A percentile compares a stretch with the other conserved stretches of the same genome.
Conservation (phyloP, 2,113 vertebrate species). For the Chauna torquata region DNA sequence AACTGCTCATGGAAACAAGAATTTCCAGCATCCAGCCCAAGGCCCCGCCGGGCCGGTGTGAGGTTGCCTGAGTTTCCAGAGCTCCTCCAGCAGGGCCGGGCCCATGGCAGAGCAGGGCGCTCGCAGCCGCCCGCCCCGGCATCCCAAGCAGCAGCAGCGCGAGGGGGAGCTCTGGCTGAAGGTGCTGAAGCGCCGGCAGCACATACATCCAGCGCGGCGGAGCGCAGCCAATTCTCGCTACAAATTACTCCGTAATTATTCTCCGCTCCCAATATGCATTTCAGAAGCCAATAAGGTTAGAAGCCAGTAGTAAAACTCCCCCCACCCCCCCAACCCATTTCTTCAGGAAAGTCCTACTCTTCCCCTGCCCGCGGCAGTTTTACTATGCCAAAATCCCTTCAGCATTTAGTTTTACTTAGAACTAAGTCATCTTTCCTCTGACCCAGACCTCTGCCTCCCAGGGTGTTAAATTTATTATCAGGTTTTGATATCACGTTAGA, state of each 20-base stretch:
- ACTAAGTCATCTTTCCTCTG: background rate
- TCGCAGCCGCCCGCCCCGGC: background rate
- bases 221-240: background rate
- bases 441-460: background rate
- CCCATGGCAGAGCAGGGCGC: background rate
- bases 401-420: background rate
- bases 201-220: background rate
- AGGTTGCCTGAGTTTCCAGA: background rate
- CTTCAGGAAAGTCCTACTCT: background rate
- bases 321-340: too few species aligned
- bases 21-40: conserved; percentile 41
- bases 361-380: background rate
- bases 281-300: conserved; percentile 12
- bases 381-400: background rate
- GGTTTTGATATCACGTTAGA: background rate
- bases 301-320: background rate
- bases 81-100: background rate
- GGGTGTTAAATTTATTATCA: conserved; percentile 2
- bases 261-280: background rate
- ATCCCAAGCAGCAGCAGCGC: background rate
- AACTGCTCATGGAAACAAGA: conserved; percentile 17
- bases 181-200: background rate
- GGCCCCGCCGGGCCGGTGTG: accelerated
- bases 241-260: background rate
- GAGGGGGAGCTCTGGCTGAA: background rate